Evolutionary conservation across 2,888 invertebrate species (phyloP), one percentile per base, ranked within the genome.

Genomic region (Drosophila ustulata): DNA sequence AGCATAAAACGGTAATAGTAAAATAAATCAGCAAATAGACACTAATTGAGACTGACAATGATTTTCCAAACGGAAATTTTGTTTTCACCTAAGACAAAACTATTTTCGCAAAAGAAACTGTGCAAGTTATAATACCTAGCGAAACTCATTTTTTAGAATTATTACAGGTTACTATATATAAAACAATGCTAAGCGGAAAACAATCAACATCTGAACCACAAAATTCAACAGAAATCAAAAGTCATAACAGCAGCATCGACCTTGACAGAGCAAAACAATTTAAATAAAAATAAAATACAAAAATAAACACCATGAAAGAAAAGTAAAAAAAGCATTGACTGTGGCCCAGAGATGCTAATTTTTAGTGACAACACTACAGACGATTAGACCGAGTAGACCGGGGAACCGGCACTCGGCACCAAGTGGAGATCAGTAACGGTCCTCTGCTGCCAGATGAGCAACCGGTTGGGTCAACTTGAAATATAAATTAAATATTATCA

Each of bases 261-360:
- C 86, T 81, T 89, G 84, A 83, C 70, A 82, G 75, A 75, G 53
- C 75, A 75, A 62, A 49, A 63, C 63, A 75, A 66, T 37, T 37
- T 4, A 37, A 11, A 18, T 18, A 18, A 18, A 18, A 18, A 18
- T 18, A 18, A 70, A 71, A 69, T 56, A 63, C 18, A 37, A 58
- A 62, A 43, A 65, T 34, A 61, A 75, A 64, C 77, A 77, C 77
- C 69, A 70, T 52, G 59, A 74, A 72, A 80, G 79, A 79, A 86
- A 83, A 82, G 69, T 59, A 43, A 39, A 69, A 62, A 58, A 39
- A 39, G 23, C 23, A 65, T 51, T 53, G 39, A 18, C 47, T 57
- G 13, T 50, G 53, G 43, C 50, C 69, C 70, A 77, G 72, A 83
- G 89, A 90, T 83, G 89, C 78, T 86, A 83, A 90, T 89, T 79